Evolutionary conservation across 2,113 vertebrate genomes (phyloP).

Genomic region (Engraulis encrasicolus): DNA sequence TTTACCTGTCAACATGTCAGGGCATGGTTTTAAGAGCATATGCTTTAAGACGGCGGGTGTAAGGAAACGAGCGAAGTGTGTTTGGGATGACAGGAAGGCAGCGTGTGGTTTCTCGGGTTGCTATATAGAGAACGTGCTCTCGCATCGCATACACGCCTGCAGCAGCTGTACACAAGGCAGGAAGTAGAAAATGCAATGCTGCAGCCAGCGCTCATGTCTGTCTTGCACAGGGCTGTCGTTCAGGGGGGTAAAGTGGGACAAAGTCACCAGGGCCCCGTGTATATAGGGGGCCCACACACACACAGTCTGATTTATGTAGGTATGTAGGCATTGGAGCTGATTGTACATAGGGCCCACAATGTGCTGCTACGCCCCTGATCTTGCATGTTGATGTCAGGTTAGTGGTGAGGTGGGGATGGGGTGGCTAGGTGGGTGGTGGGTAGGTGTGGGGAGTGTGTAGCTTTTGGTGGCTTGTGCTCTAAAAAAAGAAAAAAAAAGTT

Average conservation of each 20-base stretch:
- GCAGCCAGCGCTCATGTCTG: conserved; percentile 58
- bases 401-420: not conserved
- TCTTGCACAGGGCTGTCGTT: too few relatives aligned
- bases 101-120: conserved; percentile 34
- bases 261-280: too few relatives aligned
- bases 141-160: not conserved
- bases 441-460: not conserved
- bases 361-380: too few relatives aligned
- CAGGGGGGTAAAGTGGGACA: too few relatives aligned
- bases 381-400: conserved; percentile 47
- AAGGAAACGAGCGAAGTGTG: conserved; percentile 40
- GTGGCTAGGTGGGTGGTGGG: conserved; percentile 19
- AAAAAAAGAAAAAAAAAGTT: not conserved
- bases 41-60: not conserved
- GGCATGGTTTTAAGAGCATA: not conserved
- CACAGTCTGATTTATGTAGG: too few relatives aligned
- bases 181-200: conserved; percentile 67
- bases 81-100: conserved; percentile 54
- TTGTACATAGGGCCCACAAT: too few relatives aligned
- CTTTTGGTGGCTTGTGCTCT: not conserved
- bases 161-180: conserved; percentile 56
- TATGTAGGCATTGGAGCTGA: too few relatives aligned
- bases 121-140: conserved; percentile 45
- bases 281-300: too few relatives aligned
- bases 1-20: not conserved